Evolutionary conservation across 2,797 vertebrate genomes (phyloP).

Genomic region (Tinamus major): DNA sequence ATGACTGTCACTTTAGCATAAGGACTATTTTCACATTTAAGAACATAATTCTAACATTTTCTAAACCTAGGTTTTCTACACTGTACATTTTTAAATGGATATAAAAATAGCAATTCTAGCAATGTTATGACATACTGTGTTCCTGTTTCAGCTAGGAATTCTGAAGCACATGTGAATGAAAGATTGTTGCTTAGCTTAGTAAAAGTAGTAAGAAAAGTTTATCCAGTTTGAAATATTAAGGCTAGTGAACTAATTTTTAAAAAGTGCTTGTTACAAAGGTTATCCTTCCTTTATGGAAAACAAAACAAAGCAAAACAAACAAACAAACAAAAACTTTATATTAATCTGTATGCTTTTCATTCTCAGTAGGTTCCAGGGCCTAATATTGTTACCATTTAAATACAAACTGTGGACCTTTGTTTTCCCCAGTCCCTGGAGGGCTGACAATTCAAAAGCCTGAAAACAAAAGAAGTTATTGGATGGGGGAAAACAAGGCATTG

Average conservation of each 20-base stretch:
- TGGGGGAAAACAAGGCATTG: not conserved
- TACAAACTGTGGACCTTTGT: not conserved
- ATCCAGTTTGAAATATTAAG: not conserved
- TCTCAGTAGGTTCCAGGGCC: not conserved
- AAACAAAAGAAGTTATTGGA: not conserved
- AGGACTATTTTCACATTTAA: not conserved
- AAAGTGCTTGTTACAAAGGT: not conserved
- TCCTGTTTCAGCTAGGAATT: not conserved
- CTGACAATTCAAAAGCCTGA: not conserved
- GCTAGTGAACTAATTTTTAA: not conserved
- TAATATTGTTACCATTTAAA: not conserved
- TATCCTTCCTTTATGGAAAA: not conserved
- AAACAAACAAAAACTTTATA: too few species aligned
- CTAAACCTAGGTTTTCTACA: not conserved
- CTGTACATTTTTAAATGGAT: not conserved
- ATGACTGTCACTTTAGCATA: not conserved
- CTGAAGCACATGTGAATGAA: not conserved
- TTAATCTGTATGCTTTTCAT: accelerated
- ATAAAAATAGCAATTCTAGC: not conserved
- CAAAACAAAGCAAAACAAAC: not conserved
- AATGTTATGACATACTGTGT: not conserved
- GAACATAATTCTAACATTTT: not conserved
- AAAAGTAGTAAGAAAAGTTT: not conserved
- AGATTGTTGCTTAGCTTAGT: not conserved
- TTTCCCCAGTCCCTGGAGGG: not conserved